These are phyloP conservation scores for Heteractis magnifica DNA, from an alignment of 92 coral and sea anemone species.

Conservation along the genomic window DNA sequence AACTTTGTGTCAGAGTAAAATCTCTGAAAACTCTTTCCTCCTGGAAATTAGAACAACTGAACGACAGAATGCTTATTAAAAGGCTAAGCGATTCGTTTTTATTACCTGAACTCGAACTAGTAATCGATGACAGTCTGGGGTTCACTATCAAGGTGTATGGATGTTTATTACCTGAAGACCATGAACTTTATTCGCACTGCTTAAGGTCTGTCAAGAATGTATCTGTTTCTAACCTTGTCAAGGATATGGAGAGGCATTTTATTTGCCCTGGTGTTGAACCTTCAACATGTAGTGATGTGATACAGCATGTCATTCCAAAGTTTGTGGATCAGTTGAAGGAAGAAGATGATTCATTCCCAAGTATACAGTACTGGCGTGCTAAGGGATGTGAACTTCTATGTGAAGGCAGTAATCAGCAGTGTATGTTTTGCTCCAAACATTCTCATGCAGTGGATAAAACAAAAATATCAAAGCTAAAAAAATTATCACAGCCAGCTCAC, in stretches of 20 bases:
- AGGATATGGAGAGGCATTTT: conserved; percentile 16
- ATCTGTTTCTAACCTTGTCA: conserved; percentile 3
- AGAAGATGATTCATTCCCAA: conserved; percentile 8
- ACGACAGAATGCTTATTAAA: neutral
- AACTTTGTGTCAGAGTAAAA: conserved; percentile 36
- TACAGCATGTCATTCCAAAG: conserved; percentile 19
- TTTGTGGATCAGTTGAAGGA: conserved; percentile 13
- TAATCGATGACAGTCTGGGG: conserved; percentile 4
- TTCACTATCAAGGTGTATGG: conserved; percentile 3
- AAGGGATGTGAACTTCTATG: conserved; percentile 1
- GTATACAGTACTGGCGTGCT: conserved; percentile 3
- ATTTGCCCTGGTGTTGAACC: conserved; percentile 8
- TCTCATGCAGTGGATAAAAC: neutral
- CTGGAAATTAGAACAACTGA: conserved; percentile 19
- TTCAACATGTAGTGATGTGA: neutral
- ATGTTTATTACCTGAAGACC: neutral
- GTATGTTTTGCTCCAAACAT: neutral
- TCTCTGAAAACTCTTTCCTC: conserved; percentile 13
- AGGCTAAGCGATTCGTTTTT: neutral
- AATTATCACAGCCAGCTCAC: neutral
- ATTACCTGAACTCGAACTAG: neutral
- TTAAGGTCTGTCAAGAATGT: neutral
- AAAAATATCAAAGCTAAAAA: neutral
- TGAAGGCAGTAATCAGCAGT: neutral
- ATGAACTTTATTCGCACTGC: neutral